Conservation (phyloP, 2,797 vertebrate species). For the Typhlichthys subterraneus region DNA sequence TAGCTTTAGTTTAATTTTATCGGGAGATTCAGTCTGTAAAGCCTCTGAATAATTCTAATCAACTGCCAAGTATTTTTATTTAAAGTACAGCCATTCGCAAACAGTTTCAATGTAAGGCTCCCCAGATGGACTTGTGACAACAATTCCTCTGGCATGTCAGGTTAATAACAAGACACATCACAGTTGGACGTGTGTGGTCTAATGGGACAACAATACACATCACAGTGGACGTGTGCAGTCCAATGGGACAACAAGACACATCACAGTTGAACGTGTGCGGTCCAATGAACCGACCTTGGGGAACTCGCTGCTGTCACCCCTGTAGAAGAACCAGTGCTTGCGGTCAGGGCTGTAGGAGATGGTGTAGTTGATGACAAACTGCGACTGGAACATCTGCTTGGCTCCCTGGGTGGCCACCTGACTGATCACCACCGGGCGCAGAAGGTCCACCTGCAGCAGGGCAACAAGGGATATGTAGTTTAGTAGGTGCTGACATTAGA, state of each 20-base stretch:
- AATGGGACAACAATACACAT: neutral
- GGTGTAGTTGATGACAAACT: slow-evolving; percentile 79
- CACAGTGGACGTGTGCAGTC: no score
- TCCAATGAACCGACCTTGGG: slow-evolving; percentile 72
- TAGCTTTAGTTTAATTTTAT: no score
- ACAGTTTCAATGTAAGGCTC: no score
- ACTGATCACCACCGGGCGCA: slow-evolving; percentile 87
- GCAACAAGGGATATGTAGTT: neutral
- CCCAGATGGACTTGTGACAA: no score
- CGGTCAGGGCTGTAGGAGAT: slow-evolving; percentile 90
- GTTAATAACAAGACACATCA: neutral
- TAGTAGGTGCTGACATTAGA: neutral
- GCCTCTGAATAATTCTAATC: no score
- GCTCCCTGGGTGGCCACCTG: slow-evolving; percentile 93
- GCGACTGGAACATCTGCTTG: slow-evolving; percentile 75
- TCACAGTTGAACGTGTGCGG: neutral
- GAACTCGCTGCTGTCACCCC: slow-evolving; percentile 79
- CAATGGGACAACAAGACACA: no score
- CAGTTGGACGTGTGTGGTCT: neutral
- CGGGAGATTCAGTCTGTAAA: no score
- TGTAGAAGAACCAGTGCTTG: slow-evolving; percentile 86
- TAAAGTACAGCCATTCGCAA: no score
- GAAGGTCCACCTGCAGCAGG: slow-evolving; percentile 86
- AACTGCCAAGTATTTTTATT: no score
- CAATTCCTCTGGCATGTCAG: no score